These are phyloP conservation scores for Oryzaephilus surinamensis DNA, from an alignment of 1,140 invertebrate genomes.

Conservation along the genomic window DNA sequence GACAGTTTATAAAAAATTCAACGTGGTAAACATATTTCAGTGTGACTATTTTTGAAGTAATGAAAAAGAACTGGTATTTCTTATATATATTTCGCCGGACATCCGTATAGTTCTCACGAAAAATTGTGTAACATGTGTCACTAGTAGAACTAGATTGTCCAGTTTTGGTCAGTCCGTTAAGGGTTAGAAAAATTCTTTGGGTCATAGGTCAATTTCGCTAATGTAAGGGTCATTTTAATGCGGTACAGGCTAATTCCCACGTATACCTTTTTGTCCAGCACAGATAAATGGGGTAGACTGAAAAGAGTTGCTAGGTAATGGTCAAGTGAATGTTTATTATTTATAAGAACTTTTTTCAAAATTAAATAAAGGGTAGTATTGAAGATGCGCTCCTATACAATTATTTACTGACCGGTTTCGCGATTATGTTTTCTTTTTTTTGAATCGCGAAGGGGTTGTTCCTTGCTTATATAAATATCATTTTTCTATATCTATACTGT, in stretches of 20 bases:
- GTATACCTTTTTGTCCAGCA: constrained; percentile 22
- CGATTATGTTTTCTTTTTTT: too few species aligned
- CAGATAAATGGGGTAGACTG: constrained; percentile 23
- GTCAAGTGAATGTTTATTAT: constrained; percentile 28
- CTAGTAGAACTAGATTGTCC: constrained; percentile 26
- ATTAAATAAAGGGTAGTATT: constrained; percentile 9
- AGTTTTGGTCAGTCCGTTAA: constrained; percentile 29
- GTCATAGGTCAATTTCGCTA: constrained; percentile 24
- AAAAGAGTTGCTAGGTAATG: constrained; percentile 18
- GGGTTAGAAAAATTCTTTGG: constrained; percentile 16
- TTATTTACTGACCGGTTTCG: not conserved
- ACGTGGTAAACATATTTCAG: too few species aligned
- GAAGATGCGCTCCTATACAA: not conserved
- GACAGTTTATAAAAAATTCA: too few species aligned
- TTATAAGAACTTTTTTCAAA: too few species aligned
- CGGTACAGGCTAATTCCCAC: constrained; percentile 23
- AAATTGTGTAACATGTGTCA: constrained; percentile 20
- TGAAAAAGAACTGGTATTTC: too few species aligned
- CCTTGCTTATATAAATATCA: too few species aligned
- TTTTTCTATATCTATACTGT: too few species aligned
- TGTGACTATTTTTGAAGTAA: too few species aligned
- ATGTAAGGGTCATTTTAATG: constrained; percentile 25
- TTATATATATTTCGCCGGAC: too few species aligned
- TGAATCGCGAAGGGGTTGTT: too few species aligned
- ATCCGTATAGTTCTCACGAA: constrained; percentile 26